Base-by-base conservation (phyloP, 2,113 vertebrate species). In the Rallus limicola region DNA sequence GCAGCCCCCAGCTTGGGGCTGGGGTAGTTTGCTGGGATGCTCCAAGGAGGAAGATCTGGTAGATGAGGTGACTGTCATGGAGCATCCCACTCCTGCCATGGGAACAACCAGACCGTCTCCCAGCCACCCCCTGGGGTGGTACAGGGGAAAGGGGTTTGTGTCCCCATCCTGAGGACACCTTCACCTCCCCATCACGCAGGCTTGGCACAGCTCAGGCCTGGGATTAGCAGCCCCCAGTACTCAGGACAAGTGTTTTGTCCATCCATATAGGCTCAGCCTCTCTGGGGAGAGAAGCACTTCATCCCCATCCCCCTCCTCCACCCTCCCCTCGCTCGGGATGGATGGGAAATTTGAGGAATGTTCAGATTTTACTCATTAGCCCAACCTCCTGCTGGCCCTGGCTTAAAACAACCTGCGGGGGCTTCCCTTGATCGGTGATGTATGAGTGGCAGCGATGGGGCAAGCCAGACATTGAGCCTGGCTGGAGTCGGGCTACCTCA, bases 361-460 rank as follows among this genome's bases (percentile, higher is more conserved):
- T 94, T 97, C 87, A 33, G 96, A 97, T 97, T 97, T 87, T 93
- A 92, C 98, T 99, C 98, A 99, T 99, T 99, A 99, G 98, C 95
- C 98, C 86, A 97, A 96, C 97, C 98, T 98, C 98, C 99, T 97
- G 98, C 98, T 98, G 98, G 96, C 97, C 69, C 70, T 19, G 92
- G 91, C 86, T 97, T 97, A 72, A 92, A 97, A 97, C 97, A 97
- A 95, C 97, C 97, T 62, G 90, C 86, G 8, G 97, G 97, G 98
- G 94, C 95, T 92, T 33, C 96, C 97, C 98, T 98, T 99, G 98
- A 99, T 98, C 97, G 97, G 84, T 95, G 97, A 97, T 97, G 96
- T 97, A 97, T 95, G 98, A 98, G 98, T 83, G 97, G 97, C 95
- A 81, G 93, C 93, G 90, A 56, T 25, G 94, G 95, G 96, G 93